phyloP scores from a whole-genome alignment of 2,797 vertebrate genomes.

The Steatocranus sp. region DNA sequence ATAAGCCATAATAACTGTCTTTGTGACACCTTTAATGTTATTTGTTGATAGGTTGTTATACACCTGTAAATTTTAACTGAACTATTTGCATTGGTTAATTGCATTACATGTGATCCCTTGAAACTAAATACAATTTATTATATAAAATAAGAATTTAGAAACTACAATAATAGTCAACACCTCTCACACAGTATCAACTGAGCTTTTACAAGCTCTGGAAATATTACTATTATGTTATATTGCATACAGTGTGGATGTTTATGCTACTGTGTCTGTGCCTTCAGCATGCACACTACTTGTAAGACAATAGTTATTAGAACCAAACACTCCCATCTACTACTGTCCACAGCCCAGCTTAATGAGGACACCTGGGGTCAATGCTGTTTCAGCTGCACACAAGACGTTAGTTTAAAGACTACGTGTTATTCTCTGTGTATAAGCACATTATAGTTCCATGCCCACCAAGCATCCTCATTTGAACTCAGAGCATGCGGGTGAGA shows the following conservation, averaged over 20 bases:
- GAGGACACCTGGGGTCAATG: slow-evolving; percentile 66
- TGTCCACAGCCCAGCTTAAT: slow-evolving; percentile 57
- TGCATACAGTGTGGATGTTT: background rate
- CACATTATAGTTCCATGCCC: slow-evolving; percentile 3
- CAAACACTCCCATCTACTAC: slow-evolving; percentile 37
- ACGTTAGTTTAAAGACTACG: background rate
- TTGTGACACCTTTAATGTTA: background rate
- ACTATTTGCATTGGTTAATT: background rate
- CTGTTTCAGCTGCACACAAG: slow-evolving; percentile 5
- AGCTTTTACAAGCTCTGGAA: background rate
- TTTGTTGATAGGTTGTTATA: background rate
- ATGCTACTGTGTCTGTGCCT: background rate
- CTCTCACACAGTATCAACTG: background rate
- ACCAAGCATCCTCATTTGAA: slow-evolving; percentile 41
- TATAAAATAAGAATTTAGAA: background rate
- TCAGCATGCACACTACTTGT: background rate
- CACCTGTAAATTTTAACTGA: background rate
- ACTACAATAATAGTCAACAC: background rate
- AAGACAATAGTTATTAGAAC: slow-evolving; percentile 42
- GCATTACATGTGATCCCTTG: background rate
- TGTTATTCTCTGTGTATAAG: background rate
- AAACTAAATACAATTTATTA: background rate
- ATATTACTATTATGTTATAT: background rate
- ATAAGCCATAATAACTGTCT: background rate
- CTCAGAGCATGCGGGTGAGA: slow-evolving; percentile 1